Base-by-base conservation (phyloP, 1,140 invertebrate genomes). In the Sycophaga agraensis region DNA sequence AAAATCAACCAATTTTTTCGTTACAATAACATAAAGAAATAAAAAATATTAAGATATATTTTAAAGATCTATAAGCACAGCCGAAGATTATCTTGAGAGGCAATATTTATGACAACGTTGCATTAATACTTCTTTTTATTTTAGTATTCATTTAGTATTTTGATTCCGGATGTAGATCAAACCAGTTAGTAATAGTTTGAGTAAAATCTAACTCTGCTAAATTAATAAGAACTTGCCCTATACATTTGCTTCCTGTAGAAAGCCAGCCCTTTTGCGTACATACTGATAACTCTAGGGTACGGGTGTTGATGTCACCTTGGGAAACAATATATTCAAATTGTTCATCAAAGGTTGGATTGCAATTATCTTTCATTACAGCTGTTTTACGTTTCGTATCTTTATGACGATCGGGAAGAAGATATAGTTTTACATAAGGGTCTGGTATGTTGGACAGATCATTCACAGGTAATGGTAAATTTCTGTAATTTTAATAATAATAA, bases 381-480 rank as follows among this genome's bases (percentile, higher is more conserved):
- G 95, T 97, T 80, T 97, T 97, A 28, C 92, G 86, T 79, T 97
- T 97, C 0, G 89, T 89, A 68, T 94, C 91, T 77, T 92, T 93
- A 21, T 89, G 85, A 31, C 89, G 84, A 64, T 95, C 94, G 0
- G 95, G 95, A 35, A 97, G 79, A 35, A 98, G 83, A 76, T 97
- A 96, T 17, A 97, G 78, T 73, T 96, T 96, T 0, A 97, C 93
- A 75, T 97, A 97, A 0, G 95, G 94, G 82, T 98, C 95, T 1
- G 95, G 94, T 67, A 96, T 88, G 74, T 93, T 93, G 51, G 85
- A 86, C 16, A 90, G 89, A 79, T 96, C 94, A 67, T 92, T 92
- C 34, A 64, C 66, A 7, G 77, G 77, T 19, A 93, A 76, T 5
- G 92, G 91, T 59, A 97, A 85, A 80, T 95, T 91, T 62, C 89